phyloP scores from a whole-genome alignment of 1,140 invertebrate species.

The Drosophila orena region DNA sequence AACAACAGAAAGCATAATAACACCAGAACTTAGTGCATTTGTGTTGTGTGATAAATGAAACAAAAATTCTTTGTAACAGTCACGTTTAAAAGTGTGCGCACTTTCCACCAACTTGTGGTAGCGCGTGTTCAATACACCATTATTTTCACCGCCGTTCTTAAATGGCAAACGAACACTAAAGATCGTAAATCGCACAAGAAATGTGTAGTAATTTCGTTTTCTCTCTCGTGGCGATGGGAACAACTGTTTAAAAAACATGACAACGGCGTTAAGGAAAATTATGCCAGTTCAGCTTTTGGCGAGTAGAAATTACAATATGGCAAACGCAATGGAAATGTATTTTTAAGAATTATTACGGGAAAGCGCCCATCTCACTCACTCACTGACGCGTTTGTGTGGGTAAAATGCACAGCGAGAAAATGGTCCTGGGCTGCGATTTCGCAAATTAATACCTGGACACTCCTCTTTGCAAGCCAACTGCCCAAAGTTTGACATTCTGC shows the following conservation, averaged over 20 bases:
- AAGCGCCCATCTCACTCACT: constrained; percentile 8
- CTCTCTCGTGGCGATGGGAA: constrained; percentile 40
- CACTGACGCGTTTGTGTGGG: not conserved
- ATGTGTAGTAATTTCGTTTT: constrained; percentile 29
- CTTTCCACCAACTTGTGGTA: constrained; percentile 44
- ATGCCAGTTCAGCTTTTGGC: constrained; percentile 52
- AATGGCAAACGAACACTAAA: constrained; percentile 17
- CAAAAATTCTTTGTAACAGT: constrained; percentile 80
- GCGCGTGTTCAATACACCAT: constrained; percentile 59
- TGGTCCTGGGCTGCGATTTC: not conserved
- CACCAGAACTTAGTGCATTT: constrained; percentile 14
- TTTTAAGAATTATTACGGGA: constrained; percentile 6
- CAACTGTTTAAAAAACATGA: constrained; percentile 44
- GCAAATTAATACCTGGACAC: not conserved
- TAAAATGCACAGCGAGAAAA: not conserved
- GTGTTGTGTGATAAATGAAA: constrained; percentile 72
- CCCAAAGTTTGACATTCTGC: constrained; percentile 8
- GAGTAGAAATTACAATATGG: constrained; percentile 26
- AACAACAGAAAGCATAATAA: constrained; percentile 10
- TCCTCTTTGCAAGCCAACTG: constrained; percentile 5
- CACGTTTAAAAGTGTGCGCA: constrained; percentile 79
- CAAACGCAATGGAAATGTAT: constrained; percentile 29
- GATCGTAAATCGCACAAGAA: constrained; percentile 5
- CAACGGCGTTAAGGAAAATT: constrained; percentile 71
- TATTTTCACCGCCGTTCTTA: constrained; percentile 33